Evolutionary conservation across 2,113 vertebrate genomes (phyloP).

Genomic region (Engystomops pustulosus): DNA sequence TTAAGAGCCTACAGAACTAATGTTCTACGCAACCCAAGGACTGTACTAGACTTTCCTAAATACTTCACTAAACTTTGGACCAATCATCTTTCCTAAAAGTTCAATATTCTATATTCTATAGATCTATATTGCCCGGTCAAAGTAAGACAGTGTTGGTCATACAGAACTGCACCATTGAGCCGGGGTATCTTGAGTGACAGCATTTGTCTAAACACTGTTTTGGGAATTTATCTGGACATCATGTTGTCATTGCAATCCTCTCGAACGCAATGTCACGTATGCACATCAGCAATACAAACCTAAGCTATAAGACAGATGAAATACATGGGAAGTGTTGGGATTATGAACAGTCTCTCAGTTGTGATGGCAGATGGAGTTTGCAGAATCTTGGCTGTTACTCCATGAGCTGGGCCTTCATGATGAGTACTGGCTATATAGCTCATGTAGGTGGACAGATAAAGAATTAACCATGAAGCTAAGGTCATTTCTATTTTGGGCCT

Average conservation of each 20-base stretch:
- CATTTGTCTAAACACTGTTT: too few relatives aligned
- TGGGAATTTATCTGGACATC: background rate
- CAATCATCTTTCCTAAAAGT: too few relatives aligned
- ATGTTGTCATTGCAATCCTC: background rate
- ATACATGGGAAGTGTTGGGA: background rate
- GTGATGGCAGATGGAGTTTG: slow-evolving; percentile 59
- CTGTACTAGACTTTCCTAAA: too few relatives aligned
- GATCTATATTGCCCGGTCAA: too few relatives aligned
- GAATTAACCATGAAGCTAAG: background rate
- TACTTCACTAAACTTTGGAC: too few relatives aligned
- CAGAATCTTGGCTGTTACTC: slow-evolving; percentile 46
- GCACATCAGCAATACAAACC: background rate
- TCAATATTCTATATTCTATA: too few relatives aligned
- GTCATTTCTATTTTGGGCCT: background rate
- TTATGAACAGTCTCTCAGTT: slow-evolving; percentile 11
- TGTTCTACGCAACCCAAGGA: too few relatives aligned
- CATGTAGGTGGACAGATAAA: background rate
- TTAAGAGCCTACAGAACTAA: too few relatives aligned
- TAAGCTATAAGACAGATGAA: background rate
- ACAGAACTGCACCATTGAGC: too few relatives aligned
- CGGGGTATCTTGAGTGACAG: too few relatives aligned
- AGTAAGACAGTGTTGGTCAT: too few relatives aligned
- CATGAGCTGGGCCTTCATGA: background rate
- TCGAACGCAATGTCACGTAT: background rate
- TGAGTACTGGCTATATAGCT: background rate